These are phyloP conservation scores for Nycteola revayana DNA, from an alignment of 2,888 invertebrate species.

Conservation along the genomic window DNA sequence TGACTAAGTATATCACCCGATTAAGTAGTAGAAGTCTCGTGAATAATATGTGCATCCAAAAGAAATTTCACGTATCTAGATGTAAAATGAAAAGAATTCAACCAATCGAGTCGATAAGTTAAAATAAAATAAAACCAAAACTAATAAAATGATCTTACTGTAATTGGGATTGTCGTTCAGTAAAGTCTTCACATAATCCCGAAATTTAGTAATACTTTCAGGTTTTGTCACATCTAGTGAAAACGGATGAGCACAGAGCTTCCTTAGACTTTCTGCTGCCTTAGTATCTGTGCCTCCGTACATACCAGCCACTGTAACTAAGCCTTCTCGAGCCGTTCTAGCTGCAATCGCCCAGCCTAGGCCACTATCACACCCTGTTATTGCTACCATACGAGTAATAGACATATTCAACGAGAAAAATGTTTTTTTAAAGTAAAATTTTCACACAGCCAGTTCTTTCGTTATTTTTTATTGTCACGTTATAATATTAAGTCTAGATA, in stretches of 20 bases:
- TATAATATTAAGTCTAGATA: slow-evolving; percentile 28
- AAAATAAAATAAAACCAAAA: too few relatives aligned
- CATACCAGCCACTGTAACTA: slow-evolving; percentile 90
- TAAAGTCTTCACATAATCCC: slow-evolving; percentile 64
- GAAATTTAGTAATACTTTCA: slow-evolving; percentile 79
- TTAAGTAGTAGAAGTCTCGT: too few relatives aligned
- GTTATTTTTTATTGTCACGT: too few relatives aligned
- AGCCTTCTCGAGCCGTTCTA: slow-evolving; percentile 82
- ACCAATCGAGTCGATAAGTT: too few relatives aligned
- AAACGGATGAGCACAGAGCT: slow-evolving; percentile 67
- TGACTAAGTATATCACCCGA: too few relatives aligned
- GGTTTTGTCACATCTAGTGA: slow-evolving; percentile 86
- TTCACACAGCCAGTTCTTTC: too few relatives aligned
- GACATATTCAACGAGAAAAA: slow-evolving; percentile 47
- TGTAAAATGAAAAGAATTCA: too few relatives aligned
- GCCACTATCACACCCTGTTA: slow-evolving; percentile 94
- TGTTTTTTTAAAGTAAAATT: too few relatives aligned
- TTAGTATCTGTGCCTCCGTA: slow-evolving; percentile 79
- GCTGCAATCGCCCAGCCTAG: slow-evolving; percentile 88
- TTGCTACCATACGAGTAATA: slow-evolving; percentile 79
- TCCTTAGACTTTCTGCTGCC: slow-evolving; percentile 73
- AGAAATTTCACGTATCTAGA: too few relatives aligned
- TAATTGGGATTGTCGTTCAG: slow-evolving; percentile 72
- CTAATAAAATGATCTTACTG: slow-evolving; percentile 58
- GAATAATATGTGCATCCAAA: too few relatives aligned